phyloP scores from a whole-genome alignment of 2,113 vertebrate species.

The Myxocyprinus asiaticus region DNA sequence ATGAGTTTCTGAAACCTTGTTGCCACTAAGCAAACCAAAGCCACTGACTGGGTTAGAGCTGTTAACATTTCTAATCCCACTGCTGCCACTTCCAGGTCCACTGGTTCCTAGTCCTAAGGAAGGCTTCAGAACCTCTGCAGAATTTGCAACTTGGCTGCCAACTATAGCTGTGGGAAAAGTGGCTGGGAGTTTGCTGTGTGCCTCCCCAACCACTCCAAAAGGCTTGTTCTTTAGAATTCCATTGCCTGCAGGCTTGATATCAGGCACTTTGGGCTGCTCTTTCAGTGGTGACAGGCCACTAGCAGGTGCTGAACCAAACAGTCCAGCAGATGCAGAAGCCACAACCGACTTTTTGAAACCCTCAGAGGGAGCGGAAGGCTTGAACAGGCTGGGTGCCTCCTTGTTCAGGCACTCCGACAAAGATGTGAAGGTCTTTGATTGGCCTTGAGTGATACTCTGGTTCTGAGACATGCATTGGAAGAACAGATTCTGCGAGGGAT shows the following conservation, averaged over 20 bases:
- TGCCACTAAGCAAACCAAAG: conserved; percentile 63
- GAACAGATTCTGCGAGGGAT: conserved; percentile 92
- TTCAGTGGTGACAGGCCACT: conserved; percentile 62
- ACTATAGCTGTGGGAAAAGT: conserved; percentile 81
- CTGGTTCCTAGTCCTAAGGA: conserved; percentile 55
- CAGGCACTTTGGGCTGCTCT: conserved; percentile 82
- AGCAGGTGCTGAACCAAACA: conserved; percentile 52
- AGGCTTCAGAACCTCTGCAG: conserved; percentile 59
- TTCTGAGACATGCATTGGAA: conserved; percentile 97
- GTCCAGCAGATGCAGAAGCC: conserved; percentile 49
- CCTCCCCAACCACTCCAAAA: conserved; percentile 73
- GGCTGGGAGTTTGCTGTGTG: conserved; percentile 83
- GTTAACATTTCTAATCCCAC: conserved; percentile 61
- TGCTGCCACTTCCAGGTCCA: conserved; percentile 45
- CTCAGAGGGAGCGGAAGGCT: conserved; percentile 65
- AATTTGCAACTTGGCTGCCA: conserved; percentile 44
- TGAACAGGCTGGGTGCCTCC: conserved; percentile 79
- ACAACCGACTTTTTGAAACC: conserved; percentile 66
- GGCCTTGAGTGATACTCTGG: conserved; percentile 66
- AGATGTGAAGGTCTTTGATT: conserved; percentile 80
- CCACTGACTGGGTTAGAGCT: conserved; percentile 59
- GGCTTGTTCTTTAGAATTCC: conserved; percentile 79
- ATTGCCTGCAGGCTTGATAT: conserved; percentile 81
- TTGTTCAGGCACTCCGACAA: conserved; percentile 88
- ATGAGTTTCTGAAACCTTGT: conserved; percentile 81